phyloP scores from a whole-genome alignment of 1,140 invertebrate genomes.

The Leptestheria dahalacensis region DNA sequence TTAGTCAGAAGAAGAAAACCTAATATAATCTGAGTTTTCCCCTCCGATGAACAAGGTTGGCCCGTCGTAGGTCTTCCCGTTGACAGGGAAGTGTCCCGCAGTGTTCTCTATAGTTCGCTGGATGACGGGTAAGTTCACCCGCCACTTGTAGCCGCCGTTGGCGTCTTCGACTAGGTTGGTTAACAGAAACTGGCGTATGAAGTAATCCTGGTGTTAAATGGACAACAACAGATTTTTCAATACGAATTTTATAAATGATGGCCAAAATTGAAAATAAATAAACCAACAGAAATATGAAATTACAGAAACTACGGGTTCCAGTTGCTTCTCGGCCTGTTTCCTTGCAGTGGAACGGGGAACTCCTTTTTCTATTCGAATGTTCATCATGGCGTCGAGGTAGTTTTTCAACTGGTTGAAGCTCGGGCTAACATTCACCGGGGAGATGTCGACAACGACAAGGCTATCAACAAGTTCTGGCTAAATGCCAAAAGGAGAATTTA shows the following conservation, averaged over 20 bases:
- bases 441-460: constrained; percentile 68
- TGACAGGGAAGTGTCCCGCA: constrained; percentile 43
- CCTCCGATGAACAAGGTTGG: constrained; percentile 71
- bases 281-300: constrained; percentile 8
- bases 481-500: not conserved
- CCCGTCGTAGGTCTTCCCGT: constrained; percentile 37
- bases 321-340: constrained; percentile 36
- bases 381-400: constrained; percentile 48
- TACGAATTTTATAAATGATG: no score
- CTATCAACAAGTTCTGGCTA: constrained; percentile 61
- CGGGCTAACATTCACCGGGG: constrained; percentile 48
- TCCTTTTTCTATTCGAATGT: constrained; percentile 37
- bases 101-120: constrained; percentile 44
- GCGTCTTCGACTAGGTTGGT: constrained; percentile 56
- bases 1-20: constrained; percentile 42
- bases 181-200: constrained; percentile 48
- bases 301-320: constrained; percentile 31
- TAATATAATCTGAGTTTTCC: constrained; percentile 56
- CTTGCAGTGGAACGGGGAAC: constrained; percentile 48
- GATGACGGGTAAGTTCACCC: constrained; percentile 53
- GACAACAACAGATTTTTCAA: no score
- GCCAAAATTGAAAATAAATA: no score
- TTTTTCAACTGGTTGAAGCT: constrained; percentile 42
- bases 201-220: constrained; percentile 31
- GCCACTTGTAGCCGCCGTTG: constrained; percentile 47